Evolutionary conservation across 1,140 invertebrate genomes (phyloP).

Genomic region (Danaus plexippus): DNA sequence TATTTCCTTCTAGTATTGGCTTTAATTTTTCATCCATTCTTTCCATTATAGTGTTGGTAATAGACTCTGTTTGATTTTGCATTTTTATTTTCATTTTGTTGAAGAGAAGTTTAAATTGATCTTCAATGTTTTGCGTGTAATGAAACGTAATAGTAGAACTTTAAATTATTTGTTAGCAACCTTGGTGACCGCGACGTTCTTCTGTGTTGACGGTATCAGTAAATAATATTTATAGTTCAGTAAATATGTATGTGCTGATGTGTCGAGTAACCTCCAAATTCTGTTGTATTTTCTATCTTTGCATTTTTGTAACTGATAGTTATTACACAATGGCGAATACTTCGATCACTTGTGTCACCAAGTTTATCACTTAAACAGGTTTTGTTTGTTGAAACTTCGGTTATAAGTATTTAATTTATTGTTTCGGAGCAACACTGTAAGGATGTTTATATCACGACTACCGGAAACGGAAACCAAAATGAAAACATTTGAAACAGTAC

Average conservation of each 20-base stretch:
- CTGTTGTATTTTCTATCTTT: conserved; percentile 1
- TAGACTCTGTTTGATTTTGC: no score
- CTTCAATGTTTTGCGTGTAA: no score
- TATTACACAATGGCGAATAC: conserved; percentile 1
- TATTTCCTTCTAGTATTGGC: conserved; percentile 4
- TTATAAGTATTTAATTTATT: conserved; percentile 5
- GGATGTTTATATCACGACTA: conserved; percentile 5
- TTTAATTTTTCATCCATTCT: no score
- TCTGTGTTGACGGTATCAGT: no score
- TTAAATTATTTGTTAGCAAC: no score
- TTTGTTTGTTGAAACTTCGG: conserved; percentile 1
- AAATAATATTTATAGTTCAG: no score
- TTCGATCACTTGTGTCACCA: conserved; percentile 3
- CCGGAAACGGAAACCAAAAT: conserved; percentile 6
- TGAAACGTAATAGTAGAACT: no score
- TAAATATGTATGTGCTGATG: neutral
- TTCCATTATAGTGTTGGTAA: no score
- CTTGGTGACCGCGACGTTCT: no score
- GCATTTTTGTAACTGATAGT: neutral
- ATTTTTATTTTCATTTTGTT: no score
- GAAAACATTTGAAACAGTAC: no score
- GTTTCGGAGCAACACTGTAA: neutral
- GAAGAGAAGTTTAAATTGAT: no score
- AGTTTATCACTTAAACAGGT: neutral
- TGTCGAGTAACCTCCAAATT: conserved; percentile 1